Conservation (phyloP, 1,140 invertebrate species). For the Parapsyche elsis region DNA sequence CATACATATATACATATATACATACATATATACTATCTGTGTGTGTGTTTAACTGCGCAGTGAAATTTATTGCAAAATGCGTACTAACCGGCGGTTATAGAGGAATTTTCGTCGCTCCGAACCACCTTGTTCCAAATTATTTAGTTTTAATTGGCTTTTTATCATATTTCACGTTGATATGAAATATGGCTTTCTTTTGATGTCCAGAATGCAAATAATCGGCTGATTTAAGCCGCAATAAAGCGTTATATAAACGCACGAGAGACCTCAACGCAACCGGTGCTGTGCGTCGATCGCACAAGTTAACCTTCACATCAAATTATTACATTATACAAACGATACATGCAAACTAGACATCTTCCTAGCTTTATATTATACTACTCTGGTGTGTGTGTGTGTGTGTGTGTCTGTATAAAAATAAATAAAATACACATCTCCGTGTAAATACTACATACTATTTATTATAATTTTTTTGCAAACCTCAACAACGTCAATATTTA, state of each 20-base stretch:
- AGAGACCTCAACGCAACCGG: no score
- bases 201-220: conserved; percentile 28
- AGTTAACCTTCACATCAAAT: conserved; percentile 19
- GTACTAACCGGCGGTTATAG: background rate
- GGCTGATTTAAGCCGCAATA: conserved; percentile 15
- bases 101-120: background rate
- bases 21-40: no score
- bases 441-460: no score
- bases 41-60: background rate
- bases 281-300: background rate
- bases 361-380: background rate
- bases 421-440: no score
- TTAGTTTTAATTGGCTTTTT: conserved; percentile 28
- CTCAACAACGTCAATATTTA: no score
- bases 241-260: background rate
- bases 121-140: conserved; percentile 30
- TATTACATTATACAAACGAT: background rate
- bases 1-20: no score
- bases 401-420: no score
- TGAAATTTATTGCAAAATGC: conserved; percentile 4
- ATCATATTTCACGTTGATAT: background rate
- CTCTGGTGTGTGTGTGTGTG: no score
- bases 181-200: conserved; percentile 26
- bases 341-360: conserved; percentile 7
- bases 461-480: no score